Conservation (phyloP, 2,888 invertebrate genomes). For the Himalopsyche japonica region DNA sequence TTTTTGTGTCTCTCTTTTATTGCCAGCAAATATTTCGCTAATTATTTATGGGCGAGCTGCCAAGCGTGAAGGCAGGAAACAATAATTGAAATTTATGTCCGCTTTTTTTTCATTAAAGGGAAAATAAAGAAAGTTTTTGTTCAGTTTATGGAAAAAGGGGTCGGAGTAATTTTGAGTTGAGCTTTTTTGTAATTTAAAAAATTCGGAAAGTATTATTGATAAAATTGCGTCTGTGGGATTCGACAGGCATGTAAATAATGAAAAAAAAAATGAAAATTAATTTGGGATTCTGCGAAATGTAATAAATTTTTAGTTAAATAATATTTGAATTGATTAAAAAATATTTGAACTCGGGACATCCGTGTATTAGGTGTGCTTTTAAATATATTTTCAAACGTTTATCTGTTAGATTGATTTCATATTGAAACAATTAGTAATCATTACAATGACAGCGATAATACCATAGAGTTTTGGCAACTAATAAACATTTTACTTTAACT, state of each 20-base stretch:
- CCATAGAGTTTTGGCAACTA: too few species aligned
- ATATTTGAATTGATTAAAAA: too few species aligned
- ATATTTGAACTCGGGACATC: too few species aligned
- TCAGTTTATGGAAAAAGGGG: slow-evolving; percentile 27
- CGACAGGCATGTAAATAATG: neutral
- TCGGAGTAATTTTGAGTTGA: neutral
- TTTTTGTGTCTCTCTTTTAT: slow-evolving; percentile 12
- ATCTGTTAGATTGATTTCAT: too few species aligned
- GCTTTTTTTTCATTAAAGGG: slow-evolving; percentile 35
- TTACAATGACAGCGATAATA: too few species aligned
- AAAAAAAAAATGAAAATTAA: neutral
- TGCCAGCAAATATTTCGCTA: slow-evolving; percentile 31
- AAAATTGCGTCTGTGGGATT: neutral
- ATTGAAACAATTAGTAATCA: too few species aligned
- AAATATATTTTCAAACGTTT: too few species aligned
- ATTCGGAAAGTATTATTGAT: neutral
- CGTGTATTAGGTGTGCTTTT: too few species aligned
- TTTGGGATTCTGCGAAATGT: too few species aligned
- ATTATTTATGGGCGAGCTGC: slow-evolving; percentile 31
- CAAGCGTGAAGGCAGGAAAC: slow-evolving; percentile 35
- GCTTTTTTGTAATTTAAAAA: neutral
- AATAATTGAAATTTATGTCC: slow-evolving; percentile 35
- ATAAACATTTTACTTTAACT: too few species aligned
- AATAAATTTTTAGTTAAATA: too few species aligned
- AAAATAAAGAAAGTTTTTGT: slow-evolving; percentile 31